Base-by-base conservation (phyloP, 2,797 vertebrate genomes). In the Leucoraja ocellata region DNA sequence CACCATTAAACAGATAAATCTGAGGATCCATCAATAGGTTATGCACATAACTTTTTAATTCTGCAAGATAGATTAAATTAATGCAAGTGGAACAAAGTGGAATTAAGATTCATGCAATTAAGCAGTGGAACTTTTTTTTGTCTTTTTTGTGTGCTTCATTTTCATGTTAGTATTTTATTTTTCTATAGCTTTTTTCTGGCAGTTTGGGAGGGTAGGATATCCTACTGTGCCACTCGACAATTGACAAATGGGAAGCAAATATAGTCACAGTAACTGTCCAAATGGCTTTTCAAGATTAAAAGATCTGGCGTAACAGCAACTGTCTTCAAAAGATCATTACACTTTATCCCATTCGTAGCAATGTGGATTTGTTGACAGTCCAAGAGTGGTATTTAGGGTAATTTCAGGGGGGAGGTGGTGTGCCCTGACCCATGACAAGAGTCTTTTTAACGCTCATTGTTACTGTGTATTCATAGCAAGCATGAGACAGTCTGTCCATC, bases 21-120 rank as follows among this genome's bases (percentile, higher is more conserved):
- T 88, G 63, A 21, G 18, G n/a, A 4, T 65, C 13, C 84, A 88
- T 88, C 61, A 88, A 88, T 88, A 65, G 61, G 61, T 88, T 65
- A 68, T 68, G n/a, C 81, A 65, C n/a, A 88, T 88, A 65, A 88
- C 54, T 84, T 84, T 88, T 65, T 88, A 88, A 88, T 88, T 65
- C 84, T 68, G 16, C 84, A 88, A 68, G 84, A 32, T 88, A 88
- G 63, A 8, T 10, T 21, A 68, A 88, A 88, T 68, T 36, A 68
- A 68, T 39, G 7, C 9, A 65, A 68, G 61, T 16, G 21, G 39
- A 68, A 88, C 32, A 36, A 68, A 68, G 6, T 68, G n/a, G n/a
- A 88, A 88, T 88, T 18, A 36, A 88, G 8, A 68, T 18, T 88
- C 61, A 8, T 68, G n/a, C 8, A n/a, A 68, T 36, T 88, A 68